phyloP scores from a whole-genome alignment of 92 coral and sea anemone genomes.

The Phenganax subtilis region DNA sequence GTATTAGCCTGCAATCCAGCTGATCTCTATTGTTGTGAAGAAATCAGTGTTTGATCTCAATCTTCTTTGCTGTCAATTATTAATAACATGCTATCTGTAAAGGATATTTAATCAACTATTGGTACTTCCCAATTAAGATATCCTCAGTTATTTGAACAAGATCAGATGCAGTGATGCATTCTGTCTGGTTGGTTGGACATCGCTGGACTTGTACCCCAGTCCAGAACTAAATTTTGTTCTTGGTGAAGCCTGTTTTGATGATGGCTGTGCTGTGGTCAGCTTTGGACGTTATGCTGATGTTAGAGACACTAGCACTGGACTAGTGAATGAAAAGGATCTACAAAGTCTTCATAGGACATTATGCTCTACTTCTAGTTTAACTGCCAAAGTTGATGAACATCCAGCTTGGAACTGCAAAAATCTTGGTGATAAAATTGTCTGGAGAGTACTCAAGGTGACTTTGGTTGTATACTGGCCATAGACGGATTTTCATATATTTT shows the following conservation, averaged over 20 bases:
- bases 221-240: conserved; percentile 86
- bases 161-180: conserved; percentile 66
- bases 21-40: too few species aligned
- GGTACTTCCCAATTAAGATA: conserved; percentile 54
- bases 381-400: not conserved
- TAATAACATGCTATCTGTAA: too few species aligned
- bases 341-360: not conserved
- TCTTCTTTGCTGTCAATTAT: too few species aligned
- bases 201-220: conserved; percentile 82
- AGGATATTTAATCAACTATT: not conserved
- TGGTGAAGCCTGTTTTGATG: conserved; percentile 77
- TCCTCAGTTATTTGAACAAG: conserved; percentile 54
- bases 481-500: too few species aligned
- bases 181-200: conserved; percentile 71
- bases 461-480: not conserved
- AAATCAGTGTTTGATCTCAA: too few species aligned
- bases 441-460: conserved; percentile 25
- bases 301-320: not conserved
- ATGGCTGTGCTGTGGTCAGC: conserved; percentile 87
- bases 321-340: not conserved
- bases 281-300: conserved; percentile 83
- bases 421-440: conserved; percentile 14
- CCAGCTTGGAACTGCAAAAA: not conserved
- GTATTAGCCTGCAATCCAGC: too few species aligned
- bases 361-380: not conserved